Evolutionary conservation across 92 coral and sea anemone genomes (phyloP).

Genomic region (Pocillopora meandrina): DNA sequence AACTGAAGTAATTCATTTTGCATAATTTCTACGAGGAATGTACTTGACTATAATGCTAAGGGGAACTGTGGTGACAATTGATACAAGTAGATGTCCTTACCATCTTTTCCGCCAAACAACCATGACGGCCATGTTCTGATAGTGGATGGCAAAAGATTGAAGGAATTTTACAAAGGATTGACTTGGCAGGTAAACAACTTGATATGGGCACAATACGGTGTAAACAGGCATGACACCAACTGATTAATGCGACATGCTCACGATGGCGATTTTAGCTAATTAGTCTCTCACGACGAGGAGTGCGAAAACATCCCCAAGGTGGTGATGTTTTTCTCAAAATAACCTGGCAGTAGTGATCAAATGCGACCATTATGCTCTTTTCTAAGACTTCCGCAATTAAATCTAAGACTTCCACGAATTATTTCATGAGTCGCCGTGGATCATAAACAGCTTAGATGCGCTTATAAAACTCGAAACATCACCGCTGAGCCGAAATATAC

Average conservation of each 20-base stretch:
- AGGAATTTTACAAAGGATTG: neutral
- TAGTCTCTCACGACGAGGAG: too few relatives aligned
- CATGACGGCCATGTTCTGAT: slow-evolving; percentile 43
- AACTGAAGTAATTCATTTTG: too few relatives aligned
- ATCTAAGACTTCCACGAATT: slow-evolving; percentile 37
- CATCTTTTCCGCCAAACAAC: slow-evolving; percentile 32
- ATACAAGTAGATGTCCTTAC: neutral
- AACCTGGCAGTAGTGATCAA: too few relatives aligned
- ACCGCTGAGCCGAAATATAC: neutral
- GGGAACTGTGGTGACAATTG: too few relatives aligned
- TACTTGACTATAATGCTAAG: neutral
- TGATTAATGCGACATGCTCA: slow-evolving; percentile 35
- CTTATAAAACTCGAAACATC: slow-evolving; percentile 18
- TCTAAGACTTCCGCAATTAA: slow-evolving; percentile 27
- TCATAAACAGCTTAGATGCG: slow-evolving; percentile 6
- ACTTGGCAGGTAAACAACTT: slow-evolving; percentile 1
- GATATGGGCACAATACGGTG: neutral
- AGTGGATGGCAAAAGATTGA: slow-evolving; percentile 9
- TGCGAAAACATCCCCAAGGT: too few relatives aligned
- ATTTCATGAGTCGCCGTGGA: slow-evolving; percentile 23
- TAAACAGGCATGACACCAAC: too few relatives aligned
- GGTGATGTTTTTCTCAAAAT: too few relatives aligned
- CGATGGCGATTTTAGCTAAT: slow-evolving; percentile 29
- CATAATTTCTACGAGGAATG: neutral
- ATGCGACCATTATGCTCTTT: slow-evolving; percentile 17